Evolutionary conservation across 30 jellyfish, hydroid and myxozoan genomes (phyloP), one percentile per base, ranked within the genome.

Genomic region (Aurelia aurita complex sp. Pacific): DNA sequence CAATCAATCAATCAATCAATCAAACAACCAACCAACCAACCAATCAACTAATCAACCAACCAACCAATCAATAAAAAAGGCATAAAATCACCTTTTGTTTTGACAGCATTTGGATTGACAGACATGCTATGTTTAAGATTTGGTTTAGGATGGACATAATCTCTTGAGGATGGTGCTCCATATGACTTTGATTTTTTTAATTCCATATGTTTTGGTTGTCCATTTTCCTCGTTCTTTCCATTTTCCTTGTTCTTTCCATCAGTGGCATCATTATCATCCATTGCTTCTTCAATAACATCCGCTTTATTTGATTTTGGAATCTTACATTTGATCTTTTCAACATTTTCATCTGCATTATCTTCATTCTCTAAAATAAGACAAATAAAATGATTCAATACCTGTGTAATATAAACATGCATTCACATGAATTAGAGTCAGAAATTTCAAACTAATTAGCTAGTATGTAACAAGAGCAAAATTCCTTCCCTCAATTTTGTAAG

Each of bases 101-200:
- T 81, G 16, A 72, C 18, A 8, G 86, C 76, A 40, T 51, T 59
- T 33, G 96, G 96, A 61, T 61, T 73, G 34, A 78, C 87, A 52
- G 90, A 77, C 18, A 76, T 11, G 64, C 89, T 74, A 32, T 80
- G 90, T 34, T 77, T 87, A 19, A 77, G 43, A 38, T 77, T 80
- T 33, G 35, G 74, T 55, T 63, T 77, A 33, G 86, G 55, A 4
- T 80, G 73, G 40, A 46, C 82, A 59, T 84, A 77, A 17, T 54
- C 78, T 3, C n/a, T 11, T 2, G 82, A 46, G 11, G 87, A 69
- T 14, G 80, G 76, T 9, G 77, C 76, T 62, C 93, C 93, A 84
- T 84, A 84, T 2, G 93, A 84, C 60, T 71, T 38, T 17, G 93
- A 84, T 36, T 74, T 84, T 83, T 73, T 69, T 65, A 84, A 50